A percentile compares a stretch with the other conserved stretches of the same genome.
phyloP scores from a whole-genome alignment of 2,797 vertebrate species.

The Galaxias olidus region DNA sequence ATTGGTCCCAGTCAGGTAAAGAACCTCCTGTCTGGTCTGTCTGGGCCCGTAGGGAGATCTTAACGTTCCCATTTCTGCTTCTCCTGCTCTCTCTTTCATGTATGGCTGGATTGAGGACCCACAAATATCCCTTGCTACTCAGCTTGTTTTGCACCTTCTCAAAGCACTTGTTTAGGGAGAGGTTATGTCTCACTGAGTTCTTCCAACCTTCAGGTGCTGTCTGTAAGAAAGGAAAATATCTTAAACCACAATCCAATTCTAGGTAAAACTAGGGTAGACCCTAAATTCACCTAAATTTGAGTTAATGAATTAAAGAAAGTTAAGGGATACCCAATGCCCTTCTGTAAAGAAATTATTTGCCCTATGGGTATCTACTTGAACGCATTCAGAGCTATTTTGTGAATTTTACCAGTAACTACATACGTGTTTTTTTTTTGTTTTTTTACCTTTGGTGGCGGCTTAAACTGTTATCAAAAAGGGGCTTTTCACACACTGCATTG shows the following conservation, averaged over 20 bases:
- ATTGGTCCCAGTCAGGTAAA: conserved; percentile 78
- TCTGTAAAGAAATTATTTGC: too few species aligned
- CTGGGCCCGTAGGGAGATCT: conserved; percentile 79
- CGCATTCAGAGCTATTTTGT: too few species aligned
- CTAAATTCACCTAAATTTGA: too few species aligned
- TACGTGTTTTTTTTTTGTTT: too few species aligned
- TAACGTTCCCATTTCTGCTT: conserved; percentile 89
- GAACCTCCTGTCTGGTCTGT: conserved; percentile 74
- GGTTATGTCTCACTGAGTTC: conserved; percentile 87
- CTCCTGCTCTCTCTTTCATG: conserved; percentile 85
- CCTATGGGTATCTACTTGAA: too few species aligned
- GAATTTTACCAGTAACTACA: too few species aligned
- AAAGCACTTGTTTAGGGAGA: conserved; percentile 88
- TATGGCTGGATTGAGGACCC: conserved; percentile 84
- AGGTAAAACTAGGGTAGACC: too few species aligned
- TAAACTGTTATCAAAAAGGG: too few species aligned
- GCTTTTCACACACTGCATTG: too few species aligned
- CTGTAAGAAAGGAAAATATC: conserved; percentile 47
- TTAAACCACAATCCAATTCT: background rate
- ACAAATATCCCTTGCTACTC: conserved; percentile 84
- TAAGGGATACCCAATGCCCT: too few species aligned
- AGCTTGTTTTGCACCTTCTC: conserved; percentile 88
- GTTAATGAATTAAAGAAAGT: too few species aligned
- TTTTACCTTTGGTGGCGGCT: too few species aligned
- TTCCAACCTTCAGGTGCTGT: conserved; percentile 88